Evolutionary conservation across 2,797 vertebrate species (phyloP).

Genomic region (Euphonia xanthogaster): DNA sequence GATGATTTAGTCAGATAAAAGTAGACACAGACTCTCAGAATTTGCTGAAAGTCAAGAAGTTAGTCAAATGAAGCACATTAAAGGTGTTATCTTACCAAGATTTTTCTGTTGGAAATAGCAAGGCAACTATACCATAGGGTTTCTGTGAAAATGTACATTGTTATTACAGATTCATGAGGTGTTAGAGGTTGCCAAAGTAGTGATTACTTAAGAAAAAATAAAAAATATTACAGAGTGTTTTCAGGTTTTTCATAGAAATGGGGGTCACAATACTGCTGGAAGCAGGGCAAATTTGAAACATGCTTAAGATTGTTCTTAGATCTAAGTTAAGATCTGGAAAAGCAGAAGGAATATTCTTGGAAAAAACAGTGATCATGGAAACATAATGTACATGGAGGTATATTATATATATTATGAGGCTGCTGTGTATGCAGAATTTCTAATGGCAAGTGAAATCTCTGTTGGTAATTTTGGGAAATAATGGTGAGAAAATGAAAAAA

Average conservation of each 20-base stretch:
- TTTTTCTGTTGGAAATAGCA: neutral
- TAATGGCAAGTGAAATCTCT: neutral
- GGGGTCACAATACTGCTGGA: neutral
- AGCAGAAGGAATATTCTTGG: neutral
- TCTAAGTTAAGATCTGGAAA: neutral
- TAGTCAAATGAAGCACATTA: neutral
- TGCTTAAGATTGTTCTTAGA: neutral
- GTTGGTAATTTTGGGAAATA: neutral
- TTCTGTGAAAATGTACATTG: neutral
- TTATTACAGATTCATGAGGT: neutral
- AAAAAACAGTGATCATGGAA: neutral
- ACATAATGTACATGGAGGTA: neutral
- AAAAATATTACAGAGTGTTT: neutral
- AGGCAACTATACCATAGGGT: neutral
- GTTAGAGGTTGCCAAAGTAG: neutral
- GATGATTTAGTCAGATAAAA: neutral
- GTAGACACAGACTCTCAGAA: neutral
- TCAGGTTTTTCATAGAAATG: neutral
- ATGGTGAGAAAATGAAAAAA: neutral
- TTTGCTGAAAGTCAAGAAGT: neutral
- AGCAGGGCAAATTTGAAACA: neutral
- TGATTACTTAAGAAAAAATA: neutral
- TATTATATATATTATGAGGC: neutral
- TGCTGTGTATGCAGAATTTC: neutral
- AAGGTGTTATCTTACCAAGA: neutral